Evolutionary conservation across 2,888 invertebrate genomes (phyloP), one percentile per base, ranked within the genome.

Genomic region (Anoncus sp.): DNA sequence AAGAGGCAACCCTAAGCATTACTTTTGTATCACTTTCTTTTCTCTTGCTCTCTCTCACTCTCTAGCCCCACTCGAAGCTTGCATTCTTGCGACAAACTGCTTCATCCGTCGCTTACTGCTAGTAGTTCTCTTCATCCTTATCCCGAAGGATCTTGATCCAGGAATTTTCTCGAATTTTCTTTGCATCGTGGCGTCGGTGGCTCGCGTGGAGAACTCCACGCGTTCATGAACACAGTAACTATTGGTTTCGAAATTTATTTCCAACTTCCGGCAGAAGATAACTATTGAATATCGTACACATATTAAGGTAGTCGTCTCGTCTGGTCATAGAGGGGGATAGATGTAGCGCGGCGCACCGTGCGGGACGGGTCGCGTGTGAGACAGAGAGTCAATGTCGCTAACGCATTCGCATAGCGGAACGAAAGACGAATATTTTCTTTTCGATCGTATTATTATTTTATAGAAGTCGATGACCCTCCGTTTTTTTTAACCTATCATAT

Each of bases 101-200:
- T 79, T 84, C 82, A 83, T 83, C 79, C 80, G 62, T 65, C 65
- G 57, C 75, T 45, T 31, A 69, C 66, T 60, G 55, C 60, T 57
- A 59, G 63, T 57, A 77, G 65, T 66, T 59, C 62, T 81, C 69
- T 67, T 79, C 72, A 59, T 67, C 27, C 77, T 75, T 80, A 80
- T 80, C 80, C 75, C 57, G 49, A 38, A 65, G 22, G 72, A 80
- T 80, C 77, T 75, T 83, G 76, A 67, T 76, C 69, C 79, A 79
- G 59, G 82, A 81, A 84, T 82, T 85, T 83, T 83, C 82, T 82
- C 79, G 75, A 82, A 82, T 80, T 80, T 82, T 80, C 83, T 84
- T 83, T 82, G 76, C 82, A 72, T 62, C 70, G 66, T 16, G 66
- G 55, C 55, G 12, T 49, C 9, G 45, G 71, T 77, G 78, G 45